Conservation (phyloP, 2,797 vertebrate species). For the Lemur catta region DNA sequence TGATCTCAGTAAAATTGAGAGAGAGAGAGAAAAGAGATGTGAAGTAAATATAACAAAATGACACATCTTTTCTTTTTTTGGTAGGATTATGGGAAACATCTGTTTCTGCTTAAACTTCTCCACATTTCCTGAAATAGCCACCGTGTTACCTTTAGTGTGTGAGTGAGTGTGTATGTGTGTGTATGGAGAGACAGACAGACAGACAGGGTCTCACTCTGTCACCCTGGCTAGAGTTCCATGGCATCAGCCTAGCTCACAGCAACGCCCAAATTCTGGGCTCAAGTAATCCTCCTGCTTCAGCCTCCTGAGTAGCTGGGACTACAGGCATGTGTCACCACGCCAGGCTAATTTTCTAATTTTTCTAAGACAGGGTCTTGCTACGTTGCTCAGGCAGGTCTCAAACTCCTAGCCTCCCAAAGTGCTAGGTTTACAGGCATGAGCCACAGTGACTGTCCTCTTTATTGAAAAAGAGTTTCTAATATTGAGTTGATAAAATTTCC, state of each 20-base stretch:
- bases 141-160: not conserved
- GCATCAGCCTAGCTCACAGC: not conserved
- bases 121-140: slow-evolving; percentile 32
- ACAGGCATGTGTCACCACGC: not conserved
- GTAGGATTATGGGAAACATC: not conserved
- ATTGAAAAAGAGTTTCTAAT: slow-evolving; percentile 21
- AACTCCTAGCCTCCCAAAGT: not conserved
- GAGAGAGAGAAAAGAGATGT: not conserved
- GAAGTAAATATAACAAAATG: not conserved
- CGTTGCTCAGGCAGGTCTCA: not conserved
- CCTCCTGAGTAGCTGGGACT: not conserved
- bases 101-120: not conserved
- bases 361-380: not conserved
- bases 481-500: slow-evolving; percentile 16
- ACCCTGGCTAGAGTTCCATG: not conserved
- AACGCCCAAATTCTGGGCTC: not conserved
- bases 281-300: not conserved
- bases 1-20: not conserved
- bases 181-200: too few relatives aligned
- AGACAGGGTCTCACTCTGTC: not conserved
- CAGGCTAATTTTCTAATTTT: not conserved
- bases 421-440: not conserved
- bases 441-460: not conserved
- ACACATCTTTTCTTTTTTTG: not conserved
- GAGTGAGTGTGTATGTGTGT: not conserved